phyloP scores from a whole-genome alignment of 2,113 vertebrate species.

The Atherinomorus stipes region DNA sequence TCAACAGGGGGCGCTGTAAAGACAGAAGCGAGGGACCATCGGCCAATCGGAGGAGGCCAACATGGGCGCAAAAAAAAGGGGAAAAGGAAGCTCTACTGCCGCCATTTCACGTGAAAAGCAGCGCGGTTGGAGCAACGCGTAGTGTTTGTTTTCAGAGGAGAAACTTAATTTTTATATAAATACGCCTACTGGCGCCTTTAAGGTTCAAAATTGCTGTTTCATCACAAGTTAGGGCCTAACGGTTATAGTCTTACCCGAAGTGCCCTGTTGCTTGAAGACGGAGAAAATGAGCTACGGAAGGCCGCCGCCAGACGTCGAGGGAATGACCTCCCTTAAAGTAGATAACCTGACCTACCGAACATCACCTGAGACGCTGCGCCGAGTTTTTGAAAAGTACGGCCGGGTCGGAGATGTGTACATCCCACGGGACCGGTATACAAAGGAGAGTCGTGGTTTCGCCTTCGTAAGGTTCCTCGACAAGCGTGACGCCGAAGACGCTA shows the following conservation, averaged over 20 bases:
- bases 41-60: conserved; percentile 69
- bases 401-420: conserved; percentile 97
- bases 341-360: conserved; percentile 98
- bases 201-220: rapidly evolving
- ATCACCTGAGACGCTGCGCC: conserved; percentile 94
- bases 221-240: rapidly evolving
- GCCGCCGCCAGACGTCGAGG: conserved; percentile 97
- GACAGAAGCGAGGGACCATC: background rate
- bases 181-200: rapidly evolving
- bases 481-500: conserved; percentile 96
- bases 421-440: conserved; percentile 93
- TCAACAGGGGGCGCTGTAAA: conserved; percentile 13
- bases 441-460: conserved; percentile 96
- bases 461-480: conserved; percentile 98
- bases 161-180: rapidly evolving
- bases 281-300: conserved; percentile 95
- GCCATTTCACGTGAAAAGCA: conserved; percentile 80
- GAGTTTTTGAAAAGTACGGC: conserved; percentile 98
- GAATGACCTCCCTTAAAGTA: conserved; percentile 99
- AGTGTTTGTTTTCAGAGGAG: background rate
- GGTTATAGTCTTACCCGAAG: background rate
- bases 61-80: conserved; percentile 39
- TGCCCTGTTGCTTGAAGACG: background rate
- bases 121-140: background rate
- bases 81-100: conserved; percentile 68